Conservation (phyloP, 2,888 invertebrate species). For the Dryococelus australis region DNA sequence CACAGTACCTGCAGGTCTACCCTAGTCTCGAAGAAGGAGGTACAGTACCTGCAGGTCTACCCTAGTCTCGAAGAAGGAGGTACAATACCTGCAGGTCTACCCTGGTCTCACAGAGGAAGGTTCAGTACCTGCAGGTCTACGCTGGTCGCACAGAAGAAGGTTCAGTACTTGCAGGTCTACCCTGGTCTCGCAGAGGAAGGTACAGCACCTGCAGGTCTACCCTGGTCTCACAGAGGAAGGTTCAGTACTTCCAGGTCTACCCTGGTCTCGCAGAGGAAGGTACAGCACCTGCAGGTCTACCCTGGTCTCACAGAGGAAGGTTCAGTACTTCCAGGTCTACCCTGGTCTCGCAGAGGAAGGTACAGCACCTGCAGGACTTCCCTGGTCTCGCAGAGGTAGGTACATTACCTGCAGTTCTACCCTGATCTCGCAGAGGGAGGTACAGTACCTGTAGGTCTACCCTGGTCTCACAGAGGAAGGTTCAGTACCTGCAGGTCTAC, state of each 20-base stretch:
- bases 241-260: constrained; percentile 88
- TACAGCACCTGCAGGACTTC: constrained; percentile 88
- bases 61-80: no score
- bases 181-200: constrained; percentile 86
- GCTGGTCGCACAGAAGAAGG: constrained; percentile 86
- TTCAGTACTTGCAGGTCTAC: constrained; percentile 88
- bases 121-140: constrained; percentile 90
- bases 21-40: no score
- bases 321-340: constrained; percentile 88
- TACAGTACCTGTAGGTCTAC: constrained; percentile 88
- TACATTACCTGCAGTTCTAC: constrained; percentile 88
- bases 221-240: constrained; percentile 87
- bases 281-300: constrained; percentile 88
- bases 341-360: constrained; percentile 86
- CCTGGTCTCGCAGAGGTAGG: constrained; percentile 87
- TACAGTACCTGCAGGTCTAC: no score
- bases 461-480: constrained; percentile 80
- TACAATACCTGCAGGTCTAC: constrained; percentile 88
- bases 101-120: constrained; percentile 86
- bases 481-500: constrained; percentile 78
- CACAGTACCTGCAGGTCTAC: no score
- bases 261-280: constrained; percentile 86
- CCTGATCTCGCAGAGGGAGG: constrained; percentile 86
- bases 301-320: constrained; percentile 86
- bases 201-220: constrained; percentile 88